Percentiles rank a stretch among this genome's conserved stretches.
Evolutionary conservation across 2,888 invertebrate genomes (phyloP).

Genomic region (Mythimna ferrago): DNA sequence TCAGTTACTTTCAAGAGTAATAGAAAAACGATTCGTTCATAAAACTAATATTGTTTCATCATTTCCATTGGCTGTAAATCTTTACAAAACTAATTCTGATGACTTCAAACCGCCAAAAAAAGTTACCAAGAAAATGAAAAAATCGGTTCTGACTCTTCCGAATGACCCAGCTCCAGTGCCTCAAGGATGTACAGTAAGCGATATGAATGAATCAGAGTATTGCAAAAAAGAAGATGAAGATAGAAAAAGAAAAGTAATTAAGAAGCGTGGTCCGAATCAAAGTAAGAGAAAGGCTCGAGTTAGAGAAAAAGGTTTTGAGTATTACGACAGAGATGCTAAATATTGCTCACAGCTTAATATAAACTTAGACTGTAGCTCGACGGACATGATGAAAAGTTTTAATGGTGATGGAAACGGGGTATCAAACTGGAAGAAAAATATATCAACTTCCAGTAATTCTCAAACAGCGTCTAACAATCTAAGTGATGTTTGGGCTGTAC

Average conservation of each 20-base stretch:
- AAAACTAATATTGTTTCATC: conserved; percentile 76
- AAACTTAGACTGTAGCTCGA: conserved; percentile 79
- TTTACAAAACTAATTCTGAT: conserved; percentile 85
- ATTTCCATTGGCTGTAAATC: conserved; percentile 76
- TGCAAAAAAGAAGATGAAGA: conserved; percentile 67
- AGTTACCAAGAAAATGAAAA: conserved; percentile 76
- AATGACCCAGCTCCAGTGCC: conserved; percentile 74
- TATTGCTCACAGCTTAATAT: conserved; percentile 77
- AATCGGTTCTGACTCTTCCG: conserved; percentile 83
- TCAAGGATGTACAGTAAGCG: conserved; percentile 82
- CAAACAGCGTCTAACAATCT: conserved; percentile 62
- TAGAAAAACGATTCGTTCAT: conserved; percentile 75
- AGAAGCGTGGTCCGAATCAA: conserved; percentile 69
- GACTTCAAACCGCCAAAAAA: conserved; percentile 77
- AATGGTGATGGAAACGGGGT: conserved; percentile 71
- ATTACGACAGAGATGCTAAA: conserved; percentile 77
- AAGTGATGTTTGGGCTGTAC: conserved; percentile 82
- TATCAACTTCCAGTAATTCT: conserved; percentile 37
- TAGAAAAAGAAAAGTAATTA: conserved; percentile 67
- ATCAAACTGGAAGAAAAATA: conserved; percentile 55
- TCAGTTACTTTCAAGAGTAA: conserved; percentile 74
- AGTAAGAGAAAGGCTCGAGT: conserved; percentile 64
- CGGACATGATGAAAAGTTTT: conserved; percentile 72
- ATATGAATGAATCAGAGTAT: conserved; percentile 84
- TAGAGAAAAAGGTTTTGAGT: conserved; percentile 71